phyloP scores from a whole-genome alignment of 2,797 vertebrate species.

The Periophthalmus magnuspinnatus region DNA sequence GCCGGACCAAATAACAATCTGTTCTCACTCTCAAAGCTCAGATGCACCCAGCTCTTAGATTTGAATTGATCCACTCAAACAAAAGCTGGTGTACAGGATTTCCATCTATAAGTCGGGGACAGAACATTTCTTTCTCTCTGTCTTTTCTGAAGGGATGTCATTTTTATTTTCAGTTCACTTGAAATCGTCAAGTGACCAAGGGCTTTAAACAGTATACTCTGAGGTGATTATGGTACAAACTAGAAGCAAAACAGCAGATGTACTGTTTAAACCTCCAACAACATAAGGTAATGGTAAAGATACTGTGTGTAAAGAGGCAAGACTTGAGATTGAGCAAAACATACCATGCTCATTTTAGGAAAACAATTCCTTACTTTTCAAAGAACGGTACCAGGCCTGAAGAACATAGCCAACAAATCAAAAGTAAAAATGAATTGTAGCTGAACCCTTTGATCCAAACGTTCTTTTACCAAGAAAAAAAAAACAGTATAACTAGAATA shows the following conservation, averaged over 20 bases:
- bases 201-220: neutral
- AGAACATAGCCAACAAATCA: no score
- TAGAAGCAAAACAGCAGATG: neutral
- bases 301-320: neutral
- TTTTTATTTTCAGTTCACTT: neutral
- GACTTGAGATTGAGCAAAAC: neutral
- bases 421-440: no score
- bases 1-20: neutral
- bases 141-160: neutral
- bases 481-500: neutral
- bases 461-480: neutral
- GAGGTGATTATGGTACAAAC: no score
- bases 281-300: neutral
- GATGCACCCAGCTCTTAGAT: neutral
- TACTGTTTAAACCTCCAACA: neutral
- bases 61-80: constrained; percentile 1
- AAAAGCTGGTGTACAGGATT: neutral
- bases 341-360: neutral
- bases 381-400: no score
- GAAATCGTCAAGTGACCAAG: neutral
- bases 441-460: no score
- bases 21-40: neutral
- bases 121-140: neutral
- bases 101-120: neutral
- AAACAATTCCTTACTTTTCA: neutral